A percentile compares a stretch with the other conserved stretches of the same genome.
These are phyloP conservation scores for Lepidurus arcticus DNA, from an alignment of 1,140 invertebrate species.

Conservation along the genomic window DNA sequence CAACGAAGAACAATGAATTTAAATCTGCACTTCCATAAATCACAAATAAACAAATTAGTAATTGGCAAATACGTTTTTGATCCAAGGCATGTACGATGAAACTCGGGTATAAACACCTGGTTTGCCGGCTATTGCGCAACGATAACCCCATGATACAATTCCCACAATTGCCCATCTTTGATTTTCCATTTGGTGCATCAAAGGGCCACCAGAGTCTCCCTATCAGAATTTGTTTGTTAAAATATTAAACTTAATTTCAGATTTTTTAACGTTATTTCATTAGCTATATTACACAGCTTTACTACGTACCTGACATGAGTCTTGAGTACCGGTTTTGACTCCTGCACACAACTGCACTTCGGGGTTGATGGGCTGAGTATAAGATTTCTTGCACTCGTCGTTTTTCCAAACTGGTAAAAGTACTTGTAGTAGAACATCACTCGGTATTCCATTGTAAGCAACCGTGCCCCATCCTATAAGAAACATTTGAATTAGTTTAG, in stretches of 20 bases:
- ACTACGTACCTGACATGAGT: constrained; percentile 44
- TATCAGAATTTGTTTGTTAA: constrained; percentile 23
- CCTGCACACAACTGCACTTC: constrained; percentile 44
- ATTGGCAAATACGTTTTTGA: constrained; percentile 44
- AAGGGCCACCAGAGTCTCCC: constrained; percentile 40
- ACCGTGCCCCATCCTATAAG: constrained; percentile 58
- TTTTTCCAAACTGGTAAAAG: constrained; percentile 52
- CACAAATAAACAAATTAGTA: not conserved
- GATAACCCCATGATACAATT: constrained; percentile 82
- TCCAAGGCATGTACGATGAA: constrained; percentile 64
- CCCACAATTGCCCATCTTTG: constrained; percentile 52
- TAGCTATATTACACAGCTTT: not conserved
- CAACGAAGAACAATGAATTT: no score
- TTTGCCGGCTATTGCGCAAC: constrained; percentile 58
- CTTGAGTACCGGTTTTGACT: constrained; percentile 42
- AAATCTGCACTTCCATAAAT: no score
- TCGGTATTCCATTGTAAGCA: constrained; percentile 50
- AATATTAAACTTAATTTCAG: no score
- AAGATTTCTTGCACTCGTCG: constrained; percentile 45
- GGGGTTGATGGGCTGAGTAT: constrained; percentile 17
- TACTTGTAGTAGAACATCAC: constrained; percentile 54
- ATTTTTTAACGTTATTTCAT: not conserved
- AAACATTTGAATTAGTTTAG: not conserved
- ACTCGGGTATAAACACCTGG: constrained; percentile 68
- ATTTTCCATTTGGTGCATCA: constrained; percentile 46